Conservation (phyloP, 2,888 invertebrate species). For the Drosophila nr. medialis region DNA sequence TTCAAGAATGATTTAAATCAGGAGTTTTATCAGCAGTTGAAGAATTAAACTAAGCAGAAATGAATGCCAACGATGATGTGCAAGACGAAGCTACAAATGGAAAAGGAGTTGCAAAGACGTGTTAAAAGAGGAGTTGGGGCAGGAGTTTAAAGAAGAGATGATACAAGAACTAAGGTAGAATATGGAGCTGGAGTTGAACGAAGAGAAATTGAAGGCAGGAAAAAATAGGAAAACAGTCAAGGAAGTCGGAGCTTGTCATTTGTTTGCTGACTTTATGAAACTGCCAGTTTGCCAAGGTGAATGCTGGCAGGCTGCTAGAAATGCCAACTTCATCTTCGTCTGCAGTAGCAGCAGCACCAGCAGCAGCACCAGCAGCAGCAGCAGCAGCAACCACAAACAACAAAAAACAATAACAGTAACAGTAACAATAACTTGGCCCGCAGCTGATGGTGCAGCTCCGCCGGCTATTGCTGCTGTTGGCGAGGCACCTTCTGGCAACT, state of each 20-base stretch:
- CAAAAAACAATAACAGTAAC: slow-evolving; percentile 44
- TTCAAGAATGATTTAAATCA: not conserved
- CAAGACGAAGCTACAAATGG: not conserved
- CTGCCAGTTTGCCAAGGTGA: slow-evolving; percentile 21
- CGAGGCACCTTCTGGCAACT: slow-evolving; percentile 45
- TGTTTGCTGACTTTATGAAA: slow-evolving; percentile 76
- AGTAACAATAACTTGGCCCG: slow-evolving; percentile 62
- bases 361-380: slow-evolving; percentile 30
- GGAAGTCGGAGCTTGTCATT: slow-evolving; percentile 67
- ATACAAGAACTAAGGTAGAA: not conserved
- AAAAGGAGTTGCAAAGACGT: not conserved
- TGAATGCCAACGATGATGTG: not conserved
- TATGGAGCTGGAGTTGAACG: not conserved
- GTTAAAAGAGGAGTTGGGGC: not conserved
- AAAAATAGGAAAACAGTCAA: slow-evolving; percentile 5
- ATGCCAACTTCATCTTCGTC: slow-evolving; percentile 77
- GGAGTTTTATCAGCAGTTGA: not conserved
- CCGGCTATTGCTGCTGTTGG: slow-evolving; percentile 22
- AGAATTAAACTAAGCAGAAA: not conserved
- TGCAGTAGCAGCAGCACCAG: slow-evolving; percentile 11
- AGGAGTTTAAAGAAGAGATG: not conserved
- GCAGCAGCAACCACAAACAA: slow-evolving; percentile 20
- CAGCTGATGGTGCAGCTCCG: slow-evolving; percentile 24
- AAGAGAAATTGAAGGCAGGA: not conserved
- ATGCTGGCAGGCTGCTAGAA: slow-evolving; percentile 46